Percentiles rank a stretch among this genome's conserved stretches.
phyloP scores from a whole-genome alignment of 1,140 invertebrate genomes.

The Procambarus clarkii region DNA sequence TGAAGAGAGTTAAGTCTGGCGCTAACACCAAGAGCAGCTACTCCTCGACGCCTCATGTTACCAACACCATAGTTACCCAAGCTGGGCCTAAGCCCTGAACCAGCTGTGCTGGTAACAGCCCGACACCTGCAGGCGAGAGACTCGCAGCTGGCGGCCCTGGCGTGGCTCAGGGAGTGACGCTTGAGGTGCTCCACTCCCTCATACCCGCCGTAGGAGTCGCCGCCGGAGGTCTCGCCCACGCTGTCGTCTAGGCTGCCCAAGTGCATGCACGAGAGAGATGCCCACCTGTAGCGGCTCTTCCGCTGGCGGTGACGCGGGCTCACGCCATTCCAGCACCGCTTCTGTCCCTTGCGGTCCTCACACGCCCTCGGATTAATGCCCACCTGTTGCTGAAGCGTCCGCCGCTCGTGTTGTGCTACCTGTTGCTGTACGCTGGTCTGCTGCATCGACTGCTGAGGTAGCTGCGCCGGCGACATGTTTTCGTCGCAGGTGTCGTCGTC shows the following conservation, averaged over 20 bases:
- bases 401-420: constrained; percentile 13
- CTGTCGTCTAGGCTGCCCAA: constrained; percentile 57
- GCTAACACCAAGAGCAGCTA: constrained; percentile 31
- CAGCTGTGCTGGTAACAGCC: background rate
- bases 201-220: constrained; percentile 69
- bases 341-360: constrained; percentile 34
- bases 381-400: constrained; percentile 30
- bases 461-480: constrained; percentile 18
- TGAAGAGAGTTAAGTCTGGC: constrained; percentile 32
- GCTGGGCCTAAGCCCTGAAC: background rate
- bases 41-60: constrained; percentile 19
- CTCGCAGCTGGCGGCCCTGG: constrained; percentile 32
- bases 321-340: constrained; percentile 11
- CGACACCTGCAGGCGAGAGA: constrained; percentile 45
- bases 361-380: constrained; percentile 40
- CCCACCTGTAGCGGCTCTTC: constrained; percentile 71
- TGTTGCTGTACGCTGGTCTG: constrained; percentile 28
- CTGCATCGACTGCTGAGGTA: background rate
- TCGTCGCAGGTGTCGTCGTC: background rate
- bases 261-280: constrained; percentile 65
- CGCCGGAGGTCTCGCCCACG: constrained; percentile 62
- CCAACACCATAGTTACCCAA: constrained; percentile 13
- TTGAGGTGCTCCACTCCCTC: constrained; percentile 70
- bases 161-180: constrained; percentile 60
- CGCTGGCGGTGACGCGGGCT: constrained; percentile 29